These are phyloP conservation scores for Butorides virescens DNA, from an alignment of 2,113 vertebrate genomes.

Conservation along the genomic window DNA sequence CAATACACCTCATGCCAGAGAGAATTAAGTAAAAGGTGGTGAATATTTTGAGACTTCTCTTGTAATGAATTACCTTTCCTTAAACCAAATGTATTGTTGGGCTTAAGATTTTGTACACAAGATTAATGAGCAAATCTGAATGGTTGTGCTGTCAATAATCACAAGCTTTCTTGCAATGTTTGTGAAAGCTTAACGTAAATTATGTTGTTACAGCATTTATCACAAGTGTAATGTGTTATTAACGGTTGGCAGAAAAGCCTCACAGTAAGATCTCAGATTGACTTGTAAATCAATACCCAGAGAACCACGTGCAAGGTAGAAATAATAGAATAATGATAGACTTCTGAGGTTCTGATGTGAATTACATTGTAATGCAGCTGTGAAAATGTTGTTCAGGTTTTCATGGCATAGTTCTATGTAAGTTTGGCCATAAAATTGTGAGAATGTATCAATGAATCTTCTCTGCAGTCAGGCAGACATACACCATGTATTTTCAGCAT, in stretches of 20 bases:
- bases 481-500: neutral
- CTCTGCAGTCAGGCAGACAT: neutral
- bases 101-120: neutral
- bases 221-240: neutral
- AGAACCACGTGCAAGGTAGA: neutral
- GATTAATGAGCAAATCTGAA: slow-evolving; percentile 38
- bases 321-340: slow-evolving; percentile 1
- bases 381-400: neutral
- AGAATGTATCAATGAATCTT: neutral
- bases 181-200: slow-evolving; percentile 36
- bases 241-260: slow-evolving; percentile 38
- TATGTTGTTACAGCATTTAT: slow-evolving; percentile 42
- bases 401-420: neutral
- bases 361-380: neutral
- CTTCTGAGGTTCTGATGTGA: neutral
- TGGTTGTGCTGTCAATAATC: slow-evolving; percentile 23
- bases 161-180: slow-evolving; percentile 1
- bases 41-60: neutral
- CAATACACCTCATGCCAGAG: neutral
- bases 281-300: slow-evolving; percentile 32
- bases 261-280: slow-evolving; percentile 14
- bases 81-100: neutral
- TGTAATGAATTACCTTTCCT: neutral
- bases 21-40: neutral
- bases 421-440: neutral